These are phyloP conservation scores for Alectoris magna DNA, from an alignment of 2,797 vertebrate genomes.

Conservation along the genomic window DNA sequence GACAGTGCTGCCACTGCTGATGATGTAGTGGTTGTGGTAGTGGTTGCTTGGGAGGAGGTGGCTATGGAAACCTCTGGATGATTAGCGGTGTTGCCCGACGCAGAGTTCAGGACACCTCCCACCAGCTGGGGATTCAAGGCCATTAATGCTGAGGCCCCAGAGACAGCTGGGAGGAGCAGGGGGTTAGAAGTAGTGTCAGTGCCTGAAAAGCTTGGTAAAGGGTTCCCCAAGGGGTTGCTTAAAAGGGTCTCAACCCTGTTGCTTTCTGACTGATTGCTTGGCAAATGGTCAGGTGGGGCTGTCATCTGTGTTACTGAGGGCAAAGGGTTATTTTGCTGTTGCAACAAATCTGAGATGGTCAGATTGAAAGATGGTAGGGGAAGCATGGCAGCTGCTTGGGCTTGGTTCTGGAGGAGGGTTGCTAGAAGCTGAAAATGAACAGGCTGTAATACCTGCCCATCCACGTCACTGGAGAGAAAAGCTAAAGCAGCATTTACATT, in stretches of 20 bases:
- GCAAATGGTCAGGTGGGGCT: constrained; percentile 78
- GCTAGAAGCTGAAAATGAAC: constrained; percentile 85
- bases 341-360: constrained; percentile 81
- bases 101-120: constrained; percentile 84
- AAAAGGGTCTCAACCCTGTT: constrained; percentile 79
- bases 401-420: constrained; percentile 84
- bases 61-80: constrained; percentile 92
- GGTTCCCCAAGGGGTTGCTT: constrained; percentile 77
- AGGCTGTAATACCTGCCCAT: constrained; percentile 83
- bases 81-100: constrained; percentile 87
- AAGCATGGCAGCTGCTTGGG: constrained; percentile 82
- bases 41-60: constrained; percentile 91
- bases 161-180: constrained; percentile 81
- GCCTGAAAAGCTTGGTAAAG: constrained; percentile 75
- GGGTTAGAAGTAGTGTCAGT: constrained; percentile 81
- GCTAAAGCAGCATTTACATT: constrained; percentile 83
- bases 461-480: constrained; percentile 82
- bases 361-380: constrained; percentile 84
- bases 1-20: constrained; percentile 89
- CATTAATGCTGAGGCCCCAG: constrained; percentile 83
- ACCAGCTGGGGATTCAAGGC: constrained; percentile 87
- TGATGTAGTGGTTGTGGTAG: constrained; percentile 87
- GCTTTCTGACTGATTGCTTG: constrained; percentile 79
- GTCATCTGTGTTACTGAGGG: constrained; percentile 79
- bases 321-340: constrained; percentile 77